Conservation (phyloP, 2,113 vertebrate species). For the Anolis carolinensis region DNA sequence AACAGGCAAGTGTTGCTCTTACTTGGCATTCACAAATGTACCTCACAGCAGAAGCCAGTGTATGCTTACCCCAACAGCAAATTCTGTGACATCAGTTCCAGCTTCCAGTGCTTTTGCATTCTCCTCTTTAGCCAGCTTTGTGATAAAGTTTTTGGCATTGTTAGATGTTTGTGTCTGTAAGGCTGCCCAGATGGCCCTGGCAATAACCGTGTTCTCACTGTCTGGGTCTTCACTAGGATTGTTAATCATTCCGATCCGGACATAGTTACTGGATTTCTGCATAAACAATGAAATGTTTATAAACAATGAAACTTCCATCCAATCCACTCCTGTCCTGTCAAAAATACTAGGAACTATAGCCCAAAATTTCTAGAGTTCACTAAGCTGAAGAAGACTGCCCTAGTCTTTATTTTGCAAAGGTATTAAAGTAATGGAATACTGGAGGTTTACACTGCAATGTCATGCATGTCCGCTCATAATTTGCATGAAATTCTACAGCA, state of each 20-base stretch:
- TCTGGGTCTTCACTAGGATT: constrained; percentile 81
- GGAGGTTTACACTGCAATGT: background rate
- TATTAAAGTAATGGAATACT: background rate
- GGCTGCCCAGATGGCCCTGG: constrained; percentile 90
- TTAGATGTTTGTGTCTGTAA: constrained; percentile 92
- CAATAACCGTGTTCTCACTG: constrained; percentile 76
- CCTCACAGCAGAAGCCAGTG: background rate
- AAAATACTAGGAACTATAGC: background rate
- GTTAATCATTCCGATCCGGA: constrained; percentile 91
- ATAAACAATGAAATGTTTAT: constrained; percentile 42
- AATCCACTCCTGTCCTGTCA: too few relatives aligned
- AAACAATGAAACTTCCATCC: too few relatives aligned
- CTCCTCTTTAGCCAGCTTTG: constrained; percentile 94
- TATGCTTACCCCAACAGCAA: constrained; percentile 90
- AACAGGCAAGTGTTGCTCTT: background rate
- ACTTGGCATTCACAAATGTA: background rate
- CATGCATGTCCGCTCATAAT: background rate
- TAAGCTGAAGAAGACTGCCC: background rate
- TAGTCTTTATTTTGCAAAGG: background rate
- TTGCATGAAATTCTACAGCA: background rate
- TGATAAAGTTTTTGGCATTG: constrained; percentile 98
- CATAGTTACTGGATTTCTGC: constrained; percentile 90
- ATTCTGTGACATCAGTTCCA: constrained; percentile 81
- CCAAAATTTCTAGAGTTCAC: background rate
- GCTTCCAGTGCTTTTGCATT: constrained; percentile 80